Evolutionary conservation across 1,140 invertebrate species (phyloP), one percentile per base, ranked within the genome.

Genomic region (Drosophila hydei): DNA sequence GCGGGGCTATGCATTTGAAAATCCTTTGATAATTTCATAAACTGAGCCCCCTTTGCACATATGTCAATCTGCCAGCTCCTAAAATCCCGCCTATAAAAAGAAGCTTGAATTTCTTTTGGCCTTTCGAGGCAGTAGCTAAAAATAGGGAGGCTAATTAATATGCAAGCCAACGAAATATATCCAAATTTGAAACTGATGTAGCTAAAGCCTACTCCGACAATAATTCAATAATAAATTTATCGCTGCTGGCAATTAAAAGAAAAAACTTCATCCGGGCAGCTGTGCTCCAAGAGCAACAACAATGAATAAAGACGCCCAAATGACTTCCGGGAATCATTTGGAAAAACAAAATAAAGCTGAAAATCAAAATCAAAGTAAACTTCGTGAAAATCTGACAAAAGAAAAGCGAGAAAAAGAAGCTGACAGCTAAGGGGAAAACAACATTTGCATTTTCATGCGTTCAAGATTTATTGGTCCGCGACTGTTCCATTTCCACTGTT

Each of bases 141-240:
- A 75, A 87, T 72, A 77, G 56, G 9, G 50, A 48, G 23, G n/a
- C 56, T 61, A 64, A 73, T 72, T 60, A 60, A 60, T 71, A 71
- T 64, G 52, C 68, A 64, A 54, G 47, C 25, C 36, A 33, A 48
- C 55, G 14, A 61, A 50, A 73, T 55, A 50, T 68, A 69, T 61
- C 64, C 64, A 48, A 9, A 71, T 65, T 30, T 43, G 43, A 23
- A 9, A 12, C 21, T 7, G 8, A 23, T 52, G 50, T 42, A 25
- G 23, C 25, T 56, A 56, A 38, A 72, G 50, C 45, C 38, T 7
- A 6, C 50, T 40, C 3, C 52, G 19, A 50, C 69, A 47, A 75
- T 83, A 73, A 84, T 83, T 84, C 80, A 76, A 85, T 85, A 61
- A 79, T 67, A 75, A 85, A 79, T 85, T 85, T 79, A 84, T 84